phyloP scores from a whole-genome alignment of 2,113 vertebrate species.

The Actenoides hombroni region DNA sequence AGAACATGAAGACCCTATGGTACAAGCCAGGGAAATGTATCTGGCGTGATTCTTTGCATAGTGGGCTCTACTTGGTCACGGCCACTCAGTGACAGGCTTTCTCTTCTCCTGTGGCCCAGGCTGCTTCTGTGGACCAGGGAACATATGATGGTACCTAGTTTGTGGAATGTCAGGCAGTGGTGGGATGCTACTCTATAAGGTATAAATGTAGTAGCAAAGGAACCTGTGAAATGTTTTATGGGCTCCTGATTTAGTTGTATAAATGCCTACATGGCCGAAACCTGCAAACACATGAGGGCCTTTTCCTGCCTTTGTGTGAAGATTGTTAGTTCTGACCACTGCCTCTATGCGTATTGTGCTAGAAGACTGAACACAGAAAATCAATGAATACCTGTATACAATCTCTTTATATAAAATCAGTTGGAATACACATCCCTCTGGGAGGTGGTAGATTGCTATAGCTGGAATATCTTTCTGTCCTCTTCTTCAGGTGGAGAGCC shows the following conservation, averaged over 20 bases:
- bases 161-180: neutral
- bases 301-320: neutral
- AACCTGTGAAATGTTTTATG: neutral
- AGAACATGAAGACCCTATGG: neutral
- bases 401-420: neutral
- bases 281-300: neutral
- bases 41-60: neutral
- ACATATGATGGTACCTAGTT: neutral
- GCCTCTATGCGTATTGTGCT: neutral
- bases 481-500: neutral
- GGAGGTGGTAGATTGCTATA: neutral
- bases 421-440: neutral
- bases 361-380: neutral
- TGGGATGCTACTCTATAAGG: neutral
- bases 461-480: neutral
- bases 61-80: neutral
- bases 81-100: neutral
- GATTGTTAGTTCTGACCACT: neutral
- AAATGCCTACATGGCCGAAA: neutral
- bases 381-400: neutral
- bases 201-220: neutral
- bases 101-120: neutral
- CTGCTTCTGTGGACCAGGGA: neutral
- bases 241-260: neutral
- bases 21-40: neutral